Conservation (phyloP, 2,797 vertebrate species). For the Paratrypauchen microcephalus region DNA sequence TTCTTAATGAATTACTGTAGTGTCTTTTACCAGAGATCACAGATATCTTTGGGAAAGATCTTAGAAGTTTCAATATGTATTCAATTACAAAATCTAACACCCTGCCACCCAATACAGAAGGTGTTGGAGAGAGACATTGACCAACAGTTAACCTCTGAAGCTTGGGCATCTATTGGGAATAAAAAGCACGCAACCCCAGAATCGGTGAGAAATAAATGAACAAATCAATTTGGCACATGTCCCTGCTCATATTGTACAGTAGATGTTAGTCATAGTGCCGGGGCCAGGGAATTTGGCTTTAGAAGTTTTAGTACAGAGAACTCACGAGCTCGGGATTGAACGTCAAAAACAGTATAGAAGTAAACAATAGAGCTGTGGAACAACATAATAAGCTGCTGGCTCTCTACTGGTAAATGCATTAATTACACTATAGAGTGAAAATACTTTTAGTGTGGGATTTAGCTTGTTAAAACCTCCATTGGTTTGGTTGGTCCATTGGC, state of each 20-base stretch:
- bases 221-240: constrained; percentile 78
- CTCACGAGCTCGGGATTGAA: neutral
- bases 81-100: constrained; percentile 78
- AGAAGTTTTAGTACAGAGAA: constrained; percentile 45
- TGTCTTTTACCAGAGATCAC: constrained; percentile 65
- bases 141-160: constrained; percentile 82
- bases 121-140: constrained; percentile 83
- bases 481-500: no score
- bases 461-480: no score
- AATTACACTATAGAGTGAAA: no score
- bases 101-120: constrained; percentile 83
- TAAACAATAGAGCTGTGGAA: no score
- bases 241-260: constrained; percentile 73
- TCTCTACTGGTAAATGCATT: no score
- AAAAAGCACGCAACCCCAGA: constrained; percentile 81
- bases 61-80: constrained; percentile 73
- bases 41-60: constrained; percentile 61
- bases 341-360: no score
- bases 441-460: no score
- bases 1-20: constrained; percentile 52
- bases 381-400: no score
- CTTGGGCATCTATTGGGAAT: constrained; percentile 83
- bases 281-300: constrained; percentile 71
- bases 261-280: constrained; percentile 66
- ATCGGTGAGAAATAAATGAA: constrained; percentile 82